Conservation (phyloP, 1,140 invertebrate species). For the Caenorhabditis elegans region WBcel235 BX284606.5:5241501-5242000, state of each 20-base stretch:
- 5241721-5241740: not conserved
- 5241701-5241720: not conserved
- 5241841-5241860: not conserved
- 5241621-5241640: conserved; percentile 16
- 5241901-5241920: no score
- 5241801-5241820: not conserved
- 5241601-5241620: conserved; percentile 21
- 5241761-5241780: conserved; percentile 12
- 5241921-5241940: no score
- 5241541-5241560: conserved; percentile 23
- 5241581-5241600: not conserved
- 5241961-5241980: no score
- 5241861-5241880: not conserved
- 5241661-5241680: conserved; percentile 19
- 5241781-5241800: not conserved
- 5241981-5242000: no score
- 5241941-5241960: no score
- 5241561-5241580: not conserved
- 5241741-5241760: not conserved
- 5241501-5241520: conserved; percentile 17
- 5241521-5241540: conserved; percentile 19
- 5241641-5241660: conserved; percentile 21
- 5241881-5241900: not conserved
- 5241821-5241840: not conserved
- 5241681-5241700: conserved; percentile 21